These are phyloP conservation scores for Himalopsyche japonica DNA, from an alignment of 2,888 invertebrate species.

Conservation along the genomic window DNA sequence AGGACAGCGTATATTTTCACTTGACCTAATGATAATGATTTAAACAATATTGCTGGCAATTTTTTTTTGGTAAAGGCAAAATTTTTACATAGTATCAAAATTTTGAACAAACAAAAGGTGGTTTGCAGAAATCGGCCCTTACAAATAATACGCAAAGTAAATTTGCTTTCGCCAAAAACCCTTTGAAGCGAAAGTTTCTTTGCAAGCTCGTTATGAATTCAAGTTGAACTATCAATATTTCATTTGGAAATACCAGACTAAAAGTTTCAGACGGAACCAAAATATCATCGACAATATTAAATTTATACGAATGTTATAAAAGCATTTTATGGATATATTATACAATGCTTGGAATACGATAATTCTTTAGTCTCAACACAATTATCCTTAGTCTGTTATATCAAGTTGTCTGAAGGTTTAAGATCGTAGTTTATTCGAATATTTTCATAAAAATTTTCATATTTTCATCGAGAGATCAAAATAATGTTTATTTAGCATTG, in stretches of 20 bases:
- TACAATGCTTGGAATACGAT: too few species aligned
- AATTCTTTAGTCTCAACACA: too few species aligned
- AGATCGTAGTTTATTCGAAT: too few species aligned
- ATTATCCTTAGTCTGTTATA: too few species aligned
- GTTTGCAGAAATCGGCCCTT: slow-evolving; percentile 3
- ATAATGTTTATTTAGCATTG: too few species aligned
- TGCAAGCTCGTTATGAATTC: slow-evolving; percentile 20
- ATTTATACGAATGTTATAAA: neutral
- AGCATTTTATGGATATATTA: neutral
- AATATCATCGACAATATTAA: neutral
- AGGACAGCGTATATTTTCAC: too few species aligned
- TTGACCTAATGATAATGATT: neutral
- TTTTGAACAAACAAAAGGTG: slow-evolving; percentile 23
- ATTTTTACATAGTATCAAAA: neutral
- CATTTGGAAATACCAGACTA: neutral
- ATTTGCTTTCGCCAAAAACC: slow-evolving; percentile 19
- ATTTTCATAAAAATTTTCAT: too few species aligned
- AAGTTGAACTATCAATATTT: slow-evolving; percentile 26
- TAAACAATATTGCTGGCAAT: neutral
- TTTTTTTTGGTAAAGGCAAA: neutral
- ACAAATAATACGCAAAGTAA: slow-evolving; percentile 18
- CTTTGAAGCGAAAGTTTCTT: slow-evolving; percentile 17
- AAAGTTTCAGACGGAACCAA: neutral
- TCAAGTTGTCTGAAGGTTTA: too few species aligned
- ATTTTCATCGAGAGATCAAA: too few species aligned